These are phyloP conservation scores for Pristionchus mayeri DNA, from an alignment of 2,888 invertebrate species.

Conservation along the genomic window DNA sequence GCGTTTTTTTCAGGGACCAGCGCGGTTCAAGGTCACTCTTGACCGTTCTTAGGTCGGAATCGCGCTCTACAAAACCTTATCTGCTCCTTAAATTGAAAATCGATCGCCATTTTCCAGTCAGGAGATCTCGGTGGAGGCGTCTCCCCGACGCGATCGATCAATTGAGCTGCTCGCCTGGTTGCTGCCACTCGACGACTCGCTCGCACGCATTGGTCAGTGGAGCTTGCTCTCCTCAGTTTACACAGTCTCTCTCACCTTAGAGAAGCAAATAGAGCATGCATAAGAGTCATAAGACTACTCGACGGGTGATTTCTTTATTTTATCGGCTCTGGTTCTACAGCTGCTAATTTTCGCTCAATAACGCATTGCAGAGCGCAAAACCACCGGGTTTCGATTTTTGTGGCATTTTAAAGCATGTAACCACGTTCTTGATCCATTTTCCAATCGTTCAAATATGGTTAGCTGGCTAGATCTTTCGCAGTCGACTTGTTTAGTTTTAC, in stretches of 20 bases:
- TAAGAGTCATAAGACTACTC: too few species aligned
- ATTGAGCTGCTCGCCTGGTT: slow-evolving; percentile 16
- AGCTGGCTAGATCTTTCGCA: too few species aligned
- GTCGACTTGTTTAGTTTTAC: too few species aligned
- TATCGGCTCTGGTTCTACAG: background rate
- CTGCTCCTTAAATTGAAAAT: too few species aligned
- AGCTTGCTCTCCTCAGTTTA: background rate
- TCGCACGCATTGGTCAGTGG: slow-evolving; percentile 1
- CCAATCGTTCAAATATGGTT: too few species aligned
- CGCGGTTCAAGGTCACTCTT: background rate
- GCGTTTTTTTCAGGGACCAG: background rate
- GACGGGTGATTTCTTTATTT: background rate
- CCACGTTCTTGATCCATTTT: too few species aligned
- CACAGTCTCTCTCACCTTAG: too few species aligned
- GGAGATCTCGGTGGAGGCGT: background rate
- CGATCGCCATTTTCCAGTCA: background rate
- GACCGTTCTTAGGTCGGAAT: background rate
- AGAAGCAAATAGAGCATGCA: too few species aligned
- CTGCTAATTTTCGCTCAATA: background rate
- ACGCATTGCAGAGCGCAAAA: background rate
- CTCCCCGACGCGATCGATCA: background rate
- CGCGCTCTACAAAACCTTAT: too few species aligned
- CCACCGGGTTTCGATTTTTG: background rate
- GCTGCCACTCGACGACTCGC: background rate
- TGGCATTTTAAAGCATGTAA: too few species aligned